Conservation (phyloP, 2,113 vertebrate genomes). For the zebrafish (Danio rerio) region DNA sequence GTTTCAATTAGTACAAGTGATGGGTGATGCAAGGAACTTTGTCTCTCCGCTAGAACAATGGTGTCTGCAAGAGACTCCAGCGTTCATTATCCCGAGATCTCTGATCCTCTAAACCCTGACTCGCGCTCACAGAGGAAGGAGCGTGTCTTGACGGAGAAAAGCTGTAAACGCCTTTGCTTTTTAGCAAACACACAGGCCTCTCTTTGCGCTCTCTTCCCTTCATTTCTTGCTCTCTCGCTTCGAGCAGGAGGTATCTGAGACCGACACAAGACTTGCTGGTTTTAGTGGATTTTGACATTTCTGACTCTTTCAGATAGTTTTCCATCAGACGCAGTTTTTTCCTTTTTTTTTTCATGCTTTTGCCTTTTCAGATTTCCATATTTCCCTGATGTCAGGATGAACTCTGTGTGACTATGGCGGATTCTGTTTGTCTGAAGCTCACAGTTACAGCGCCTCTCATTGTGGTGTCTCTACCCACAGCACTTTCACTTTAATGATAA, state of each 20-base stretch:
- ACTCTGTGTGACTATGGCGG: conserved; percentile 47
- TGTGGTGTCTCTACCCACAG: conserved; percentile 44
- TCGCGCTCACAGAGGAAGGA: conserved; percentile 62
- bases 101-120: conserved; percentile 68
- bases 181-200: conserved; percentile 62
- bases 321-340: conserved; percentile 55
- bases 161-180: conserved; percentile 70
- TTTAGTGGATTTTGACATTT: conserved; percentile 75
- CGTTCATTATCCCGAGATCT: conserved; percentile 69
- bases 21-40: conserved; percentile 61
- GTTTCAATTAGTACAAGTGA: conserved; percentile 76
- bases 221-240: conserved; percentile 56
- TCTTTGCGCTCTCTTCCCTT: conserved; percentile 40
- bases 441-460: conserved; percentile 42
- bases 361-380: conserved; percentile 57
- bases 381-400: conserved; percentile 64
- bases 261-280: conserved; percentile 70
- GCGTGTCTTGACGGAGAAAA: conserved; percentile 61
- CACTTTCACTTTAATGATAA: conserved; percentile 58
- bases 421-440: conserved; percentile 55
- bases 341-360: background rate
- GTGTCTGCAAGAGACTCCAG: conserved; percentile 59
- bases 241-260: conserved; percentile 70
- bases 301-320: conserved; percentile 65
- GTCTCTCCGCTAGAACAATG: conserved; percentile 62